Percentiles rank a stretch among this genome's conserved stretches.
Evolutionary conservation across 2,113 vertebrate genomes (phyloP).

Genomic region (Gulo gulo): DNA sequence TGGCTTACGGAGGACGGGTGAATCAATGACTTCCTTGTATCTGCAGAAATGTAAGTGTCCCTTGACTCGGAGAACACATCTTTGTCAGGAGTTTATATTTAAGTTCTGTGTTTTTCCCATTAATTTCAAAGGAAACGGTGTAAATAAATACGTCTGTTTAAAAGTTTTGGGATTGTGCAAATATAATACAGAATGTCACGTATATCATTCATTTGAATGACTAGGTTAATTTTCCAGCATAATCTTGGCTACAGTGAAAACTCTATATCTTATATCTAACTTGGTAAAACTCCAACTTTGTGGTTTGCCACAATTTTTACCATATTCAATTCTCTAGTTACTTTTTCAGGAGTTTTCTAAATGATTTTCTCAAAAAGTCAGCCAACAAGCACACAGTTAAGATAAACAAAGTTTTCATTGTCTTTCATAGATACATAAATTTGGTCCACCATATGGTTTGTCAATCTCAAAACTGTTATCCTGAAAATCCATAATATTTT

Average conservation of each 20-base stretch:
- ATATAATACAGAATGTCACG: slow-evolving; percentile 11
- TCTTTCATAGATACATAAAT: background rate
- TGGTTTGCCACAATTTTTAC: slow-evolving; percentile 47
- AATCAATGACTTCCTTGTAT: slow-evolving; percentile 45
- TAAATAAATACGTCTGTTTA: slow-evolving; percentile 17
- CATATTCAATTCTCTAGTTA: slow-evolving; percentile 46
- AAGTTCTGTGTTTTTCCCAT: slow-evolving; percentile 33
- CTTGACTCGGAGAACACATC: background rate
- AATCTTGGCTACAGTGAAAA: slow-evolving; percentile 8
- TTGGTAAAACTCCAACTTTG: slow-evolving; percentile 46
- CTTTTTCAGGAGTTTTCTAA: slow-evolving; percentile 48
- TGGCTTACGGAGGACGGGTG: accelerated
- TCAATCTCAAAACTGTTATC: background rate
- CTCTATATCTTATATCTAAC: slow-evolving; percentile 6
- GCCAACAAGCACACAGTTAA: slow-evolving; percentile 20
- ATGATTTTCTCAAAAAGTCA: slow-evolving; percentile 41
- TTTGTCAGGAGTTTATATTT: background rate
- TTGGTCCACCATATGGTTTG: background rate
- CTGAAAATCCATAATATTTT: slow-evolving; percentile 45
- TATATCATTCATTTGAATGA: slow-evolving; percentile 37
- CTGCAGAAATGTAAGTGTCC: slow-evolving; percentile 10
- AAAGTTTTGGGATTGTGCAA: background rate
- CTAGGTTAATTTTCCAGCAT: slow-evolving; percentile 42
- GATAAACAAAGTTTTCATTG: slow-evolving; percentile 36
- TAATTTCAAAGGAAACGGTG: slow-evolving; percentile 44